Evolutionary conservation across 2,888 invertebrate species (phyloP).

Genomic region (Calameuta idolon): DNA sequence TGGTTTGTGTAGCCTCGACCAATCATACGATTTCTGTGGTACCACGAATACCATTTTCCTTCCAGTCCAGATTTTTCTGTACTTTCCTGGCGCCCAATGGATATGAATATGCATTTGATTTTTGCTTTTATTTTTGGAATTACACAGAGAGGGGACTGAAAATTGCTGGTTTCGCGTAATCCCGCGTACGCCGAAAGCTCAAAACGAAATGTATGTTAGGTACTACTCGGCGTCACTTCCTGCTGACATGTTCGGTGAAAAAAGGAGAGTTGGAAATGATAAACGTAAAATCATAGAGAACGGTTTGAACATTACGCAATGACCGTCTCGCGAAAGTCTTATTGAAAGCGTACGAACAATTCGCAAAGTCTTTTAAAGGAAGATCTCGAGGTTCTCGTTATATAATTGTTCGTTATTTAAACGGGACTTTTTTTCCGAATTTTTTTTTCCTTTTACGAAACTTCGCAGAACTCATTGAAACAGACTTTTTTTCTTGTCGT

Average conservation of each 20-base stretch:
- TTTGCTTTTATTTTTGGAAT: background rate
- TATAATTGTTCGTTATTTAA: background rate
- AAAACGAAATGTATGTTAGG: background rate
- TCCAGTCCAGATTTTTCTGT: background rate
- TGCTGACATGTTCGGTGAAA: background rate
- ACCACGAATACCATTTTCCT: background rate
- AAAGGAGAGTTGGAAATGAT: background rate
- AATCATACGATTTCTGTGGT: background rate
- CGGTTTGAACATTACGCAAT: background rate
- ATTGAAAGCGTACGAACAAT: background rate
- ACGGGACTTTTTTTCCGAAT: background rate
- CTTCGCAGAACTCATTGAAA: background rate
- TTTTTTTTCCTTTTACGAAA: too few relatives aligned
- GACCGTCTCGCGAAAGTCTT: background rate
- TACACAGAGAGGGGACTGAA: background rate
- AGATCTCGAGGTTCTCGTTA: background rate
- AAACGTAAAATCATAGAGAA: background rate
- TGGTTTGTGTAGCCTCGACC: conserved; percentile 8
- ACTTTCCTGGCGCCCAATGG: background rate
- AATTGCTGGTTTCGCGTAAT: background rate
- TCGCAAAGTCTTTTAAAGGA: background rate
- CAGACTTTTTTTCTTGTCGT: background rate
- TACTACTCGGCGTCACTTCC: background rate
- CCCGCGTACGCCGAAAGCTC: background rate
- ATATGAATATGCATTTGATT: background rate